phyloP scores from a whole-genome alignment of 2,113 vertebrate genomes.

The Eubucco bourcierii region DNA sequence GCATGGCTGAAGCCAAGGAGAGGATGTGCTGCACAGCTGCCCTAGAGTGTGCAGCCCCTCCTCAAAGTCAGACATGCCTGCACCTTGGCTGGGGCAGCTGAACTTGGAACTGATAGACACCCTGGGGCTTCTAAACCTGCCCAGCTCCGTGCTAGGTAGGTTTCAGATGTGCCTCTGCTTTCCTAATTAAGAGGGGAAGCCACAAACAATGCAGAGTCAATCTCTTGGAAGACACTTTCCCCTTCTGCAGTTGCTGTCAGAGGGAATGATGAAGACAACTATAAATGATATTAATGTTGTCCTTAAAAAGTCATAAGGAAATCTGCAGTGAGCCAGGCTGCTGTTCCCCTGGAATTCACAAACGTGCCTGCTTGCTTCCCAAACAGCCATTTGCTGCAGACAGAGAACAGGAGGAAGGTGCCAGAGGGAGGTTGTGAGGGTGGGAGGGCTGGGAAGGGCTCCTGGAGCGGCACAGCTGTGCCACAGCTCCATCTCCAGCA shows the following conservation, averaged over 20 bases:
- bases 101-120: not conserved
- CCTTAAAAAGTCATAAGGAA: conserved; percentile 45
- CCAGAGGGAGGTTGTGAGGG: not conserved
- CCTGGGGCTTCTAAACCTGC: not conserved
- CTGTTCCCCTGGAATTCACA: not conserved
- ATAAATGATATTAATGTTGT: conserved; percentile 25
- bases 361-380: not conserved
- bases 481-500: rapidly evolving
- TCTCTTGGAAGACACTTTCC: not conserved
- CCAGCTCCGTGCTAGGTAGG: not conserved
- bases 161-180: not conserved
- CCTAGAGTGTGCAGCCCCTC: not conserved
- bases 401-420: not conserved
- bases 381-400: not conserved
- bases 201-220: not conserved
- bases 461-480: not conserved
- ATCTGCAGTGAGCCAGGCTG: not conserved
- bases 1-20: not conserved
- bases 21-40: not conserved
- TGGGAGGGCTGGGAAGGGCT: not conserved
- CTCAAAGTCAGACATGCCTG: not conserved
- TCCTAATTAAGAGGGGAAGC: not conserved
- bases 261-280: not conserved
- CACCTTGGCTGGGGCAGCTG: not conserved
- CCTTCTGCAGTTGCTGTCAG: not conserved